Conservation (phyloP, 2,797 vertebrate species). For the Aplochiton taeniatus region DNA sequence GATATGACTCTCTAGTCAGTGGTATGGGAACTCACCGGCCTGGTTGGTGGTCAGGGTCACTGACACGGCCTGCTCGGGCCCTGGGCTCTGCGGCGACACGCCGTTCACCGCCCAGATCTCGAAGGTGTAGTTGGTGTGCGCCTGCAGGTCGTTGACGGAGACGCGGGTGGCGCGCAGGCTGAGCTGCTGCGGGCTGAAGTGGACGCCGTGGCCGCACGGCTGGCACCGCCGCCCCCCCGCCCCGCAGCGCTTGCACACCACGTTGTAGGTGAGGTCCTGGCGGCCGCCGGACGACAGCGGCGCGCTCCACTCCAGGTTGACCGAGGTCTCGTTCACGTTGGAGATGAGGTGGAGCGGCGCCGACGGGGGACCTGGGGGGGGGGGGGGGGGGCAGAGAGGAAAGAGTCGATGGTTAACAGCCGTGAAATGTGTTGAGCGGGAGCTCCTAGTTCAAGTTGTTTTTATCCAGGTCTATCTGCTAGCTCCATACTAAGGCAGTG, state of each 20-base stretch:
- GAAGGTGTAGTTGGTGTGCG: conserved; percentile 98
- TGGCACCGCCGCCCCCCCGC: conserved; percentile 83
- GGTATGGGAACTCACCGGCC: conserved; percentile 94
- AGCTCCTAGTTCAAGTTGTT: no score
- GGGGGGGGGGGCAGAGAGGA: neutral
- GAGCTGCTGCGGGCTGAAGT: conserved; percentile 91
- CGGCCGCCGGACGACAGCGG: conserved; percentile 89
- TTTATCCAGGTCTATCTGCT: no score
- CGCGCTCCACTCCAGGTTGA: conserved; percentile 93
- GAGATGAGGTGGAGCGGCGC: conserved; percentile 94
- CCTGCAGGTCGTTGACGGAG: conserved; percentile 94
- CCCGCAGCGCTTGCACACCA: conserved; percentile 91
- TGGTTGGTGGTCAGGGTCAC: conserved; percentile 98
- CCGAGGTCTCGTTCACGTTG: conserved; percentile 96
- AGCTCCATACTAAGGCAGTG: no score
- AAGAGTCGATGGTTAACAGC: no score
- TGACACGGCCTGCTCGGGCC: conserved; percentile 89
- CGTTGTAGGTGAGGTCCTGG: conserved; percentile 90
- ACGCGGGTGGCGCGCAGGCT: conserved; percentile 86
- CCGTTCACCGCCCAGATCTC: conserved; percentile 97
- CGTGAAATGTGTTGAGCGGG: no score
- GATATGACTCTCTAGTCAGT: no score
- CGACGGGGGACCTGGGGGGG: conserved; percentile 83
- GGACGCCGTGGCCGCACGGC: conserved; percentile 89
- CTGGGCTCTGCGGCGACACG: conserved; percentile 91